Evolutionary conservation across 1,140 invertebrate species (phyloP), one percentile per base, ranked within the genome.

Genomic region (Eumeta japonica): DNA sequence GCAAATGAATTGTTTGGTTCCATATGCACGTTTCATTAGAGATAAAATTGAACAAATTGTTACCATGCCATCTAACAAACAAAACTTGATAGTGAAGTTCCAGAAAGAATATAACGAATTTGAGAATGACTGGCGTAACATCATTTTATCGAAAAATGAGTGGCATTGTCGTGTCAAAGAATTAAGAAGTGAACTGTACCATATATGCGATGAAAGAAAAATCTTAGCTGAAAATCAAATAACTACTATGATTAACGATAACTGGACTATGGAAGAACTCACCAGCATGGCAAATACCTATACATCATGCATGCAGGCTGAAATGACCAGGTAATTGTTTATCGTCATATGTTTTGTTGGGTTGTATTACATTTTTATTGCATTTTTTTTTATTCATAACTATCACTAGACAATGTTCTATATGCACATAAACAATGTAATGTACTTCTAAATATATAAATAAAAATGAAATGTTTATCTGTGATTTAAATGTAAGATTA

Each of bases 21-120:
- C 81, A 1, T 81, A 81, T 39, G 57, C 61, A 9, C 50, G 73
- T 37, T 75, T 68, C 36, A 48, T 82, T 2, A 66, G 61, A 35
- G 64, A 71, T 31, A 71, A 78, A 50, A 76, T 82, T 64, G 48
- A 43, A 3, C 62, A 76, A 30, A 78, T 78, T 35, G 67, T 81
- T n/a, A 61, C 60, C 1, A 44, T 75, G 35, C 78, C 80, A 0
- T 80, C 80, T 17, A 37, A 49, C 7, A 81, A 78, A 51, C 80
- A 81, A 55, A 65, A 75, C 27, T 50, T 80, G 34, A 54, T 83
- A 3, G 45, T 52, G 12, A 42, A 58, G 11, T 83, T 83, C 50
- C 80, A 81, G 45, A 60, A 52, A n/a, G 54, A 66, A 2, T 83
- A 79, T 45, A 83, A 83, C 56, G 57, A 72, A 11, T 70, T 83